Base-by-base conservation (phyloP, 2,113 vertebrate species). In the Thunnus maccoyii region DNA sequence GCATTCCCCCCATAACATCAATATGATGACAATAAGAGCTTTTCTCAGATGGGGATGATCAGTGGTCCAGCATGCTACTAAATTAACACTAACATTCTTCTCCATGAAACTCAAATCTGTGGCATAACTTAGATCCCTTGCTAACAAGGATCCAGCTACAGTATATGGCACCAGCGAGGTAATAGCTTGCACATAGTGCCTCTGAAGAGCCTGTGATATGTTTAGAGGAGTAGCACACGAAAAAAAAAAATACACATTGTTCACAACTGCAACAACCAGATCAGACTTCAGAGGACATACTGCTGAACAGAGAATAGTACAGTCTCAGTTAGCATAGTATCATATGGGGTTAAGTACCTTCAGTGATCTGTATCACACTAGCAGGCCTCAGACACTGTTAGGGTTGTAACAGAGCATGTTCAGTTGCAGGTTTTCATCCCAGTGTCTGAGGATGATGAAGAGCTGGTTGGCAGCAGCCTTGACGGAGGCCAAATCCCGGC, bases 391-490 rank as follows among this genome's bases (percentile, higher is more conserved):
- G 82, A 98, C 93, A 0, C 95, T 96, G 91, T 95, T 96, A 0
- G 98, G 98, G 93, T 99, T 97, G 90, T 99, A 99, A 87, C 98
- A 99, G 16, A 99, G 95, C 96, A 99, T 94, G 78, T 98, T 97
- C 85, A 99, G 96, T 82, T 99, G 96, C 78, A 99, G 95, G 89
- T 97, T 99, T 54, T 99, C 97, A 22, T 99, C 96, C 98, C 98
- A 99, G 94, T 99, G 98, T 60, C 97, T 93, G 81, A 99, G 97
- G 72, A 99, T 96, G 86, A 99, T 97, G 4, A 99, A 99, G 17
- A 99, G 96, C 93, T 99, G 98, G 85, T 97, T 97, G 76, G 97
- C 98, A 0, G 98, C 95, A 0, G 97, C 92, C 91, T 96, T 98
- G 79, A 99, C 90, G 0, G 84, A 27, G 27, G 93, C 93, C 77